These are phyloP conservation scores for Irena cyanogastra DNA, from an alignment of 2,113 vertebrate genomes.

Conservation along the genomic window DNA sequence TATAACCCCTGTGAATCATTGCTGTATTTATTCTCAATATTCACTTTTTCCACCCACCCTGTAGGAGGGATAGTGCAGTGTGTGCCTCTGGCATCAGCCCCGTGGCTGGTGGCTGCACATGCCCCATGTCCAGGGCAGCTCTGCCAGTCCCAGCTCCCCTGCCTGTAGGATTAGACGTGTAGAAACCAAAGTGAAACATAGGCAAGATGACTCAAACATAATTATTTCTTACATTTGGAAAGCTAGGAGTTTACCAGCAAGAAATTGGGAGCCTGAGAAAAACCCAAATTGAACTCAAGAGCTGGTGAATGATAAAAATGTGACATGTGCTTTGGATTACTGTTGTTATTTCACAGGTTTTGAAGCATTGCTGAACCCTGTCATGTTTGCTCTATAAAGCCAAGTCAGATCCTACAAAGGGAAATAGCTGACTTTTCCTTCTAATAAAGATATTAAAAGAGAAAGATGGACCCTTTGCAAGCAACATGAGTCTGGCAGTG, in stretches of 20 bases:
- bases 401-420: background rate
- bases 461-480: background rate
- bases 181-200: background rate
- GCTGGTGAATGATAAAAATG: slow-evolving; percentile 2
- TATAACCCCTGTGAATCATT: background rate
- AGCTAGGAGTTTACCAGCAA: background rate
- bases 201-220: background rate
- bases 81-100: background rate
- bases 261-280: background rate
- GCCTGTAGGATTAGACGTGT: background rate
- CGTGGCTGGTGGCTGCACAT: background rate
- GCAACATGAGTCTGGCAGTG: background rate
- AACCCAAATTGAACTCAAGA: slow-evolving; percentile 1
- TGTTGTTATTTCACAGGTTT: slow-evolving; percentile 57
- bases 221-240: background rate
- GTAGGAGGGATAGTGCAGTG: background rate
- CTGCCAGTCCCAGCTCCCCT: background rate
- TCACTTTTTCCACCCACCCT: background rate
- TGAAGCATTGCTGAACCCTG: slow-evolving; percentile 40
- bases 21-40: background rate
- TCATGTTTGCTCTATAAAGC: slow-evolving; percentile 10
- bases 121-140: background rate
- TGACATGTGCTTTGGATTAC: slow-evolving; percentile 23
- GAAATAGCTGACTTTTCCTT: slow-evolving; percentile 7
- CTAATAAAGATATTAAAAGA: background rate